A percentile compares a stretch with the other conserved stretches of the same genome.
Conservation (phyloP, 2,113 vertebrate species). For the Dasyprocta punctata region DNA sequence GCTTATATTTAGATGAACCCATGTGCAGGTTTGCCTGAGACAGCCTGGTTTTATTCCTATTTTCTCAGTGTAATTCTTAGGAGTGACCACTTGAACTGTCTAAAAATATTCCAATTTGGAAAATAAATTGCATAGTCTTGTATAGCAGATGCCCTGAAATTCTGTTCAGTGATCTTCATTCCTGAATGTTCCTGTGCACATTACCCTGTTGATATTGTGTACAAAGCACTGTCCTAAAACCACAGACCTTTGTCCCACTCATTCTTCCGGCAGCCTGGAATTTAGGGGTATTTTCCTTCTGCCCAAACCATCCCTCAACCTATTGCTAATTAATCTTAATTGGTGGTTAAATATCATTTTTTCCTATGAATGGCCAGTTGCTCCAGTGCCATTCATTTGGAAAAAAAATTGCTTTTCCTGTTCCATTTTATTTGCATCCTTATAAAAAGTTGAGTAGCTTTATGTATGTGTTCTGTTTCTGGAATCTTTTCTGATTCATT, state of each 20-base stretch:
- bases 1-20: neutral
- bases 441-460: slow-evolving; percentile 22
- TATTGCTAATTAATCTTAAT: neutral
- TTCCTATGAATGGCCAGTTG: neutral
- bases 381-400: neutral
- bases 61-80: neutral
- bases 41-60: neutral
- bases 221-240: neutral
- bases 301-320: neutral
- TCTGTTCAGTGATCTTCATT: neutral
- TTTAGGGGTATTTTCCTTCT: neutral
- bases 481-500: neutral
- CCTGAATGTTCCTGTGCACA: neutral
- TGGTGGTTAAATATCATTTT: neutral
- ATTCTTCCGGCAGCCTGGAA: neutral
- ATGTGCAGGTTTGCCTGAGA: neutral
- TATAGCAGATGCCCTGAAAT: neutral
- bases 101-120: neutral
- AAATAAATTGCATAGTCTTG: neutral
- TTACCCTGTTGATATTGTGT: neutral
- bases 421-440: neutral
- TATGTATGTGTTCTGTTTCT: slow-evolving; percentile 14
- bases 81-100: neutral
- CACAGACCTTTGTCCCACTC: neutral
- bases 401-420: neutral